A percentile compares a stretch with the other conserved stretches of the same genome.
Conservation (phyloP, 2,888 invertebrate genomes). For the Nycteola revayana region DNA sequence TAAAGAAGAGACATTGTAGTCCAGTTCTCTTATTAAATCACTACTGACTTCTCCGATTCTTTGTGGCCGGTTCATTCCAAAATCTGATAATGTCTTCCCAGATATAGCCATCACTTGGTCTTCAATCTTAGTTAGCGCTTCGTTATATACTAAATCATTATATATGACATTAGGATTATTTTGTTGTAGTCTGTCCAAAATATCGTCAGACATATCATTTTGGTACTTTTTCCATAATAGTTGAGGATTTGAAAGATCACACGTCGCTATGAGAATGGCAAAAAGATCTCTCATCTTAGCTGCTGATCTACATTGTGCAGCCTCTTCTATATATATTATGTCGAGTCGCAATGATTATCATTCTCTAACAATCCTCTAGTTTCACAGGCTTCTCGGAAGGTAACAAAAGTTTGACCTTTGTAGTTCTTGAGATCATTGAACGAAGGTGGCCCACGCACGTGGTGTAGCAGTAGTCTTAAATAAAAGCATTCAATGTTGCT, state of each 20-base stretch:
- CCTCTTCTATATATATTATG: conserved; percentile 19
- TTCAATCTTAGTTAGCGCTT: conserved; percentile 24
- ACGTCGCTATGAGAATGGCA: conserved; percentile 10
- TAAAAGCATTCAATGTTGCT: conserved; percentile 29
- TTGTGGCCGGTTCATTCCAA: conserved; percentile 24
- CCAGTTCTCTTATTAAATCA: conserved; percentile 21
- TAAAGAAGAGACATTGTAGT: conserved; percentile 13
- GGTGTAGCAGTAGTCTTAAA: conserved; percentile 21
- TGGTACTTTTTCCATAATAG: conserved; percentile 6
- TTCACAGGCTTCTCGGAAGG: conserved; percentile 34
- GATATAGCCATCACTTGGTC: conserved; percentile 18
- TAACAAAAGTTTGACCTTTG: conserved; percentile 15
- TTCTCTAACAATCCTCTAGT: conserved; percentile 37
- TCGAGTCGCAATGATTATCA: conserved; percentile 32
- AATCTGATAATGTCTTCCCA: conserved; percentile 25
- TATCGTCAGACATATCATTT: conserved; percentile 4
- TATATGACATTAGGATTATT: conserved; percentile 14
- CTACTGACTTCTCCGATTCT: conserved; percentile 17
- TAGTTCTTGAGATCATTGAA: conserved; percentile 18
- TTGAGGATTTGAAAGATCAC: conserved; percentile 24
- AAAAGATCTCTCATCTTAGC: conserved; percentile 15
- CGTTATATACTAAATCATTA: conserved; percentile 10
- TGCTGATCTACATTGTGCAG: conserved; percentile 8
- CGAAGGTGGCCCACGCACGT: conserved; percentile 25
- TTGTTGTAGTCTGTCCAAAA: conserved; percentile 16